A percentile compares a stretch with the other conserved stretches of the same genome.
These are phyloP conservation scores for Drosophila sordidapex DNA, from an alignment of 2,888 invertebrate species.

Conservation along the genomic window DNA sequence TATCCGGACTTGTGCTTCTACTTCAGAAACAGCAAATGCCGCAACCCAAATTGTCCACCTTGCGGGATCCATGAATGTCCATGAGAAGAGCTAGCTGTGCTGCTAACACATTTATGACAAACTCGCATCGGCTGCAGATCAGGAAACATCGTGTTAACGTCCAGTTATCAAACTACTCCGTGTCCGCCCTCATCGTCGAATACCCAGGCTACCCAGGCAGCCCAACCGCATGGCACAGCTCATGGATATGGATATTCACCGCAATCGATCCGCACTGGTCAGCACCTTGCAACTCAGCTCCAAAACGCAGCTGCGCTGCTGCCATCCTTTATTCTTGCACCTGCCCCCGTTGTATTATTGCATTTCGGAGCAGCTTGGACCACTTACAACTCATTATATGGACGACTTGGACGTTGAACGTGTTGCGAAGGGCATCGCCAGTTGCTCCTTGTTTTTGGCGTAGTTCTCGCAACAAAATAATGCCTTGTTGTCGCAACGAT, in stretches of 20 bases:
- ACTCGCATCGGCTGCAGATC: conserved; percentile 92
- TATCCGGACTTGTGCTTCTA: conserved; percentile 83
- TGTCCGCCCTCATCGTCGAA: conserved; percentile 93
- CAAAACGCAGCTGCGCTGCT: conserved; percentile 87
- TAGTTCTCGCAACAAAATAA: conserved; percentile 86
- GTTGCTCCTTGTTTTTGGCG: conserved; percentile 88
- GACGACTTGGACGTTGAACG: conserved; percentile 90
- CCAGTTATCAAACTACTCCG: conserved; percentile 94
- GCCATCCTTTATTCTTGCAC: conserved; percentile 84
- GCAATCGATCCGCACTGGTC: conserved; percentile 91
- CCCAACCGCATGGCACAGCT: conserved; percentile 96
- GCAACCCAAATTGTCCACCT: conserved; percentile 83
- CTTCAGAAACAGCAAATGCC: conserved; percentile 82
- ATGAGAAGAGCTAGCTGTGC: conserved; percentile 85
- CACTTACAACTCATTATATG: conserved; percentile 87
- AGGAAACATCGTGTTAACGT: conserved; percentile 87
- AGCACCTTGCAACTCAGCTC: conserved; percentile 94
- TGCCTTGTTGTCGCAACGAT: conserved; percentile 87
- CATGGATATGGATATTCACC: conserved; percentile 91
- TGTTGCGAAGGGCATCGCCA: conserved; percentile 88
- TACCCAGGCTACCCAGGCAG: conserved; percentile 90
- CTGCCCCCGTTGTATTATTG: conserved; percentile 88
- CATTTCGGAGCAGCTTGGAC: conserved; percentile 92
- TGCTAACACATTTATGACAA: conserved; percentile 88
- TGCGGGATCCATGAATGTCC: conserved; percentile 84